phyloP scores from a whole-genome alignment of 2,888 invertebrate genomes.

The Allygus modestus region DNA sequence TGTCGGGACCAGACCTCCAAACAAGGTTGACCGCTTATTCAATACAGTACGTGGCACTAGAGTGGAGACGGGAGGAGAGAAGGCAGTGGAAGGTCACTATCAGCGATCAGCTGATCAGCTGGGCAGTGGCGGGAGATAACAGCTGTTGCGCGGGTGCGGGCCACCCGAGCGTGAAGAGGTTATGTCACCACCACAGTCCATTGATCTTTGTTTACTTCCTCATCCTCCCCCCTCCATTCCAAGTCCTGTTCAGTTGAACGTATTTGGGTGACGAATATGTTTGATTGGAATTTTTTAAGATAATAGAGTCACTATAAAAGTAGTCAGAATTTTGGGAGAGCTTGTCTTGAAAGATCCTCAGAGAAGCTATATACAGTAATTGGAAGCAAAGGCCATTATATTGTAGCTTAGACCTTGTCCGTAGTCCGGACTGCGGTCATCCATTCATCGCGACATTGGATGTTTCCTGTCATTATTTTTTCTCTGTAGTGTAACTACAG shows the following conservation, averaged over 20 bases:
- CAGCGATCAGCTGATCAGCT: conserved; percentile 15
- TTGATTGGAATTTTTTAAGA: too few species aligned
- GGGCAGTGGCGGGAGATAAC: conserved; percentile 14
- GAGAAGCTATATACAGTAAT: too few species aligned
- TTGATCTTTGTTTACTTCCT: conserved; percentile 40
- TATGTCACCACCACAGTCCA: conserved; percentile 35
- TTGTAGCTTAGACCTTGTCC: too few species aligned
- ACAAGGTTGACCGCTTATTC: conserved; percentile 53
- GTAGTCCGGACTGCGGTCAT: too few species aligned
- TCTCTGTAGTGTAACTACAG: too few species aligned
- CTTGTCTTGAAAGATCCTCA: too few species aligned
- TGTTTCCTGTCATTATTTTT: too few species aligned
- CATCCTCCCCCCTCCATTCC: neutral
- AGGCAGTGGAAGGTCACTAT: conserved; percentile 33
- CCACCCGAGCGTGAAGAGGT: conserved; percentile 21
- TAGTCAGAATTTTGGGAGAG: too few species aligned
- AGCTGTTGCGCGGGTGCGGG: conserved; percentile 12
- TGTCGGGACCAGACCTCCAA: conserved; percentile 28
- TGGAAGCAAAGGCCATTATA: too few species aligned
- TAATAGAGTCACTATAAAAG: too few species aligned
- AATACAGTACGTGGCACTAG: conserved; percentile 40
- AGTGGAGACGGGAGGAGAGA: conserved; percentile 14
- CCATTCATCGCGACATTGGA: too few species aligned
- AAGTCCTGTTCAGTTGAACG: conserved; percentile 83
- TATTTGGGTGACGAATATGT: too few species aligned